Base-by-base conservation (phyloP, 2,797 vertebrate species). In the Clamator glandarius region DNA sequence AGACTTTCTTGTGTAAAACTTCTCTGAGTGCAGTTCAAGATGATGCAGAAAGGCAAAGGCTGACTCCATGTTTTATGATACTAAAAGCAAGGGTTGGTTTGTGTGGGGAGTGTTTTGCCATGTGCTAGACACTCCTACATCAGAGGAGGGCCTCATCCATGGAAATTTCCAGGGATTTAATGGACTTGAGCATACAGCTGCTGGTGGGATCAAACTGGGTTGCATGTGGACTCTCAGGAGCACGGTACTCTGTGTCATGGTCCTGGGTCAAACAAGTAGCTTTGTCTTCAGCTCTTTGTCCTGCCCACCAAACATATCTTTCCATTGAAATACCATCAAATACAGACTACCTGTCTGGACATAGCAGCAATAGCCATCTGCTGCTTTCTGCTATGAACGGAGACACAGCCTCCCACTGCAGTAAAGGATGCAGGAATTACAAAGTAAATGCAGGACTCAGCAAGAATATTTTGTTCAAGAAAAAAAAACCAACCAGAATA, bases 361-460 rank as follows among this genome's bases (percentile, higher is more conserved):
- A 1, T 1, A 55, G 70, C 52, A 41, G 33, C 2, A 8, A 18
- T 4, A n/a, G 15, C 0, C 0, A 33, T 58, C 44, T 48, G 31
- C 31, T 82, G 29, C 55, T 42, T 84, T 54, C 50, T 59, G 21
- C 52, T 26, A 31, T 21, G 64, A 42, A 59, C 5, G 10, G 44
- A 91, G 59, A 33, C 23, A 6, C 0, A 3, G 35, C 52, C 44
- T 82, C 48, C 63, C 36, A 4, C 48, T 31, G 42, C 8, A 50
- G 61, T 42, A 81, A 84, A 64, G 26, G 29, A 59, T 63, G 51
- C 4, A 2, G n/a, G 63, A 93, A 67, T 83, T 73, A 15, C 52
- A 57, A 66, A 84, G n/a, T 31, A 48, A 75, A 66, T 92, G 48
- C 80, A 91, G 59, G 84, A 31, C 44, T 87, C 67, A 89, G 68